These are phyloP conservation scores for Phorcus lineatus DNA, from an alignment of 2,888 invertebrate genomes.

Conservation along the genomic window DNA sequence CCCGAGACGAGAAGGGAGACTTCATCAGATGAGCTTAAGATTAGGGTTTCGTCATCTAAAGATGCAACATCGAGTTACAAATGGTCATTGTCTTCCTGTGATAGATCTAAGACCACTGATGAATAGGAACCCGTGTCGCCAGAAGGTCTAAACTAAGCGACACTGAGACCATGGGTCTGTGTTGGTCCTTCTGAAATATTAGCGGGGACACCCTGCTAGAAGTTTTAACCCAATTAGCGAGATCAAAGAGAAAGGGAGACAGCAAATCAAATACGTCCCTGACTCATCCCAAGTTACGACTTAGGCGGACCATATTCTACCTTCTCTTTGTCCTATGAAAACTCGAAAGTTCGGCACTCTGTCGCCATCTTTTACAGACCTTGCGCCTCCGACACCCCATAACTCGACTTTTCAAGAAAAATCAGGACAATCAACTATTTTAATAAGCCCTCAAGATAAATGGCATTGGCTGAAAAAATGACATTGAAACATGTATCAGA, in stretches of 20 bases:
- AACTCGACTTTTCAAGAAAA: not conserved
- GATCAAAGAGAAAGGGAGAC: constrained; percentile 1
- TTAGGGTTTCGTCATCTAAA: too few species aligned
- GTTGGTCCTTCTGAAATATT: constrained; percentile 16
- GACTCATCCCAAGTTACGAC: not conserved
- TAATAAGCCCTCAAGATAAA: constrained; percentile 19
- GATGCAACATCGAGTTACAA: constrained; percentile 11
- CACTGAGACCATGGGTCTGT: not conserved
- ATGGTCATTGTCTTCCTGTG: constrained; percentile 7
- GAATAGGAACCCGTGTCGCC: not conserved
- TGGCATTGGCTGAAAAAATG: not conserved
- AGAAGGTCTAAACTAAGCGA: not conserved
- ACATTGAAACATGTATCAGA: not conserved
- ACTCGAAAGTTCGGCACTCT: not conserved
- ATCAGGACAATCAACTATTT: not conserved
- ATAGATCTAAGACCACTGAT: constrained; percentile 2
- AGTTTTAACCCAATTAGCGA: constrained; percentile 15
- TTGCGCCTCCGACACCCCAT: constrained; percentile 4
- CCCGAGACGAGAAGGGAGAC: too few species aligned
- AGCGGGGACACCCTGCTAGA: not conserved
- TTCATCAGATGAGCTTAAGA: too few species aligned
- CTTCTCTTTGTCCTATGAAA: not conserved
- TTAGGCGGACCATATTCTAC: not conserved
- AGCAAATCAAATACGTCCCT: not conserved
- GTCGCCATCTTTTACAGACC: not conserved